Conservation (phyloP, 2,888 invertebrate genomes). For the Drosophila paranaensis region DNA sequence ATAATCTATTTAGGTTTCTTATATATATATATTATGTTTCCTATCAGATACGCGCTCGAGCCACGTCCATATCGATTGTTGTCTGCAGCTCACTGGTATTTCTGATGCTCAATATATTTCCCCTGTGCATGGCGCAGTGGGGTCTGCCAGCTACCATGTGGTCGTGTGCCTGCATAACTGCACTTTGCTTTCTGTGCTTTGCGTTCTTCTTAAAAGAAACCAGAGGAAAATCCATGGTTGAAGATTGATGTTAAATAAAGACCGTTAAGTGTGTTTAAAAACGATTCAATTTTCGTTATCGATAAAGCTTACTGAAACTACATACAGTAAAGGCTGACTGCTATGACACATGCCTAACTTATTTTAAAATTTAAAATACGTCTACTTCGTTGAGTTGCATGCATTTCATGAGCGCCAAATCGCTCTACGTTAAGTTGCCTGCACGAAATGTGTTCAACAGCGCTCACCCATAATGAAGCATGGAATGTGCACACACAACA, state of each 20-base stretch:
- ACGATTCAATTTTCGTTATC: not conserved
- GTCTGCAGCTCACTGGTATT: slow-evolving; percentile 73
- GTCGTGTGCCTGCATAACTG: slow-evolving; percentile 60
- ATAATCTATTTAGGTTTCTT: not conserved
- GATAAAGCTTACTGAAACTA: not conserved
- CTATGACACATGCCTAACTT: not conserved
- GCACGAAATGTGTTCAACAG: too few species aligned
- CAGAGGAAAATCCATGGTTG: slow-evolving; percentile 72
- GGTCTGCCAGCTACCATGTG: slow-evolving; percentile 74
- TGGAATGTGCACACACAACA: too few species aligned
- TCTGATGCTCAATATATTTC: slow-evolving; percentile 77
- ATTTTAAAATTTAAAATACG: not conserved
- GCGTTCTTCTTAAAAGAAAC: slow-evolving; percentile 75
- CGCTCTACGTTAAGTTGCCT: too few species aligned
- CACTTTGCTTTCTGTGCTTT: slow-evolving; percentile 65
- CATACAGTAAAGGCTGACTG: not conserved
- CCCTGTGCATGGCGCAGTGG: slow-evolving; percentile 65
- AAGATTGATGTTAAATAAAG: slow-evolving; percentile 36
- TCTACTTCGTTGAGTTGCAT: too few species aligned
- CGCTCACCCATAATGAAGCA: too few species aligned
- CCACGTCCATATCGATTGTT: slow-evolving; percentile 70
- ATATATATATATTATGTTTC: not conserved
- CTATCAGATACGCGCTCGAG: slow-evolving; percentile 78
- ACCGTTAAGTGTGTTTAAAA: not conserved
- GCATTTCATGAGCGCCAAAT: too few species aligned